Conservation (phyloP, 2,888 invertebrate genomes). For the Oeneis ivallda region DNA sequence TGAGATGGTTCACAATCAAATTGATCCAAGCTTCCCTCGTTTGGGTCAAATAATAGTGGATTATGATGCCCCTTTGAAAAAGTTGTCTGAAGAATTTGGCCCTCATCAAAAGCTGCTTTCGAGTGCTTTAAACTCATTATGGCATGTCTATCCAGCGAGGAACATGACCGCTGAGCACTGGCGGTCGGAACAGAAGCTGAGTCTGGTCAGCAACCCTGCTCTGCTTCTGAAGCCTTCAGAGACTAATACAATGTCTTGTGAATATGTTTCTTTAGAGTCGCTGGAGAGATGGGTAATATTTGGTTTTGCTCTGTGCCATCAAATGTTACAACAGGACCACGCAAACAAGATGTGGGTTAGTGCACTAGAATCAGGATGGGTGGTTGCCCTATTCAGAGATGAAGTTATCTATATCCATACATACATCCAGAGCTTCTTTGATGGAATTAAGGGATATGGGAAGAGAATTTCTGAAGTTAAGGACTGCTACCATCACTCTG, state of each 20-base stretch:
- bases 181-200: constrained; percentile 95
- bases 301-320: constrained; percentile 95
- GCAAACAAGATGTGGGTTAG: constrained; percentile 95
- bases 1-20: constrained; percentile 95
- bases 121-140: constrained; percentile 93
- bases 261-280: constrained; percentile 96
- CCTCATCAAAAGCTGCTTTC: constrained; percentile 94
- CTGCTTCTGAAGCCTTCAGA: constrained; percentile 96
- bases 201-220: constrained; percentile 96
- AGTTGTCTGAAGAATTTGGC: constrained; percentile 97
- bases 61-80: constrained; percentile 97
- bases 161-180: constrained; percentile 97
- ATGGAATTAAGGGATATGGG: constrained; percentile 95
- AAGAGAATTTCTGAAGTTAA: constrained; percentile 97
- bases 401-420: constrained; percentile 98
- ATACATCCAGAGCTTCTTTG: constrained; percentile 95
- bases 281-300: constrained; percentile 99
- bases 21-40: constrained; percentile 95
- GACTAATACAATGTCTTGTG: constrained; percentile 98
- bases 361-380: constrained; percentile 96
- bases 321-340: constrained; percentile 91
- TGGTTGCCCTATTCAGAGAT: constrained; percentile 96
- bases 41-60: constrained; percentile 99
- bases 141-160: constrained; percentile 92
- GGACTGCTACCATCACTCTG: constrained; percentile 94